Conservation (phyloP, 2,888 invertebrate genomes). For the Buathra laborator region DNA sequence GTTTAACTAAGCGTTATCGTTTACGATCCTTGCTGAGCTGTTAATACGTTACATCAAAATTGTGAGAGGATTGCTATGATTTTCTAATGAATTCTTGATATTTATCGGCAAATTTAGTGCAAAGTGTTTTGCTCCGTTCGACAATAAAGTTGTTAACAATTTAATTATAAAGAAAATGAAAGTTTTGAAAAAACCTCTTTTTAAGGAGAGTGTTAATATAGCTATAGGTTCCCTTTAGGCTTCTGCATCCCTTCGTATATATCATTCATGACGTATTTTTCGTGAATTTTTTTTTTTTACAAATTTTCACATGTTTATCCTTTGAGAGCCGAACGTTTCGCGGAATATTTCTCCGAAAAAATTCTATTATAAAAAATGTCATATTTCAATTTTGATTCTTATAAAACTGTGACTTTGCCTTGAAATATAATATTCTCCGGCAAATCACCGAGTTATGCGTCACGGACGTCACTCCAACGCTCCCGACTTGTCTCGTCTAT, state of each 20-base stretch:
- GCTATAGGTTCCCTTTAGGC: no score
- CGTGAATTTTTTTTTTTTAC: no score
- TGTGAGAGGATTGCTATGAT: background rate
- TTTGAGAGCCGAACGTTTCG: no score
- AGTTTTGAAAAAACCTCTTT: no score
- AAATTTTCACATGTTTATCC: no score
- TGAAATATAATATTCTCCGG: constrained; percentile 25
- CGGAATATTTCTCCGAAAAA: background rate
- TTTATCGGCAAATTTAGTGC: background rate
- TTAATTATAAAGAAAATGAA: no score
- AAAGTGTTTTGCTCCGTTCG: no score
- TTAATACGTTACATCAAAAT: background rate
- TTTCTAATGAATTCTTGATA: background rate
- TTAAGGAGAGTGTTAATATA: no score
- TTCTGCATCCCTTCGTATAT: no score
- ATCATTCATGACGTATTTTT: no score
- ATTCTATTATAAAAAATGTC: background rate
- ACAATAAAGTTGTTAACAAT: no score
- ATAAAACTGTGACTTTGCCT: background rate
- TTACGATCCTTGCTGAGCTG: constrained; percentile 1
- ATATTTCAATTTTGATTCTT: background rate
- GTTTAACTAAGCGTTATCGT: constrained; percentile 37
- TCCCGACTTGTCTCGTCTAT: background rate
- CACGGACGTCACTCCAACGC: constrained; percentile 25
- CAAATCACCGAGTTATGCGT: constrained; percentile 36